phyloP scores from a whole-genome alignment of 2,888 invertebrate genomes.

The Melolontha melolontha region DNA sequence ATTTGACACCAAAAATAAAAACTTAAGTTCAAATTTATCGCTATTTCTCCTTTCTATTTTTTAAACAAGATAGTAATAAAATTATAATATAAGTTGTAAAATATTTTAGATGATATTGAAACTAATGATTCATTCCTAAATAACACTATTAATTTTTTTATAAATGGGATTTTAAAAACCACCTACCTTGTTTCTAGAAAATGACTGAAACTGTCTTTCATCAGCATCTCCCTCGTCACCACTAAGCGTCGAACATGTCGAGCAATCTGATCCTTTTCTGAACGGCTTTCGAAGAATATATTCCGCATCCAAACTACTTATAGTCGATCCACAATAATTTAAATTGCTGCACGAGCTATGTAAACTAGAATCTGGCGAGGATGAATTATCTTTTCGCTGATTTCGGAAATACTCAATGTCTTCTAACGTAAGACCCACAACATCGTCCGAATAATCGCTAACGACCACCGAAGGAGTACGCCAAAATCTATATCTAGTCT shows the following conservation, averaged over 20 bases:
- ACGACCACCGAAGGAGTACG: constrained; percentile 89
- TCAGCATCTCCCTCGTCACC: constrained; percentile 75
- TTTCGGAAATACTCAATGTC: constrained; percentile 71
- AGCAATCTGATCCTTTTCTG: constrained; percentile 79
- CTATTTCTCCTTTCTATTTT: too few species aligned
- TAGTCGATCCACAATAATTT: constrained; percentile 70
- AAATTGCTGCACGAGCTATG: constrained; percentile 72
- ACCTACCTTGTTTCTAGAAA: constrained; percentile 39
- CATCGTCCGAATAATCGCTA: constrained; percentile 86
- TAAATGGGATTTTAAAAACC: background rate
- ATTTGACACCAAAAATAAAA: too few species aligned
- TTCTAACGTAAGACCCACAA: constrained; percentile 70
- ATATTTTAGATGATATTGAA: too few species aligned
- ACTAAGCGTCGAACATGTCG: constrained; percentile 80
- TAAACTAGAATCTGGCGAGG: constrained; percentile 70
- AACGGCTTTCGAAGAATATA: constrained; percentile 70
- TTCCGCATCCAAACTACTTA: constrained; percentile 69
- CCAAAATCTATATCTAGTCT: constrained; percentile 71
- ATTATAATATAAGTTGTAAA: too few species aligned
- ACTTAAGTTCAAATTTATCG: too few species aligned
- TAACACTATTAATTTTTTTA: too few species aligned
- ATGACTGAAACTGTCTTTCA: constrained; percentile 14
- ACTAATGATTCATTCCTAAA: too few species aligned
- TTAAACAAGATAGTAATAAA: too few species aligned
- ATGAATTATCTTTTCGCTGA: constrained; percentile 62